phyloP scores from a whole-genome alignment of 2,797 vertebrate species.

The Pelodytes ibericus region DNA sequence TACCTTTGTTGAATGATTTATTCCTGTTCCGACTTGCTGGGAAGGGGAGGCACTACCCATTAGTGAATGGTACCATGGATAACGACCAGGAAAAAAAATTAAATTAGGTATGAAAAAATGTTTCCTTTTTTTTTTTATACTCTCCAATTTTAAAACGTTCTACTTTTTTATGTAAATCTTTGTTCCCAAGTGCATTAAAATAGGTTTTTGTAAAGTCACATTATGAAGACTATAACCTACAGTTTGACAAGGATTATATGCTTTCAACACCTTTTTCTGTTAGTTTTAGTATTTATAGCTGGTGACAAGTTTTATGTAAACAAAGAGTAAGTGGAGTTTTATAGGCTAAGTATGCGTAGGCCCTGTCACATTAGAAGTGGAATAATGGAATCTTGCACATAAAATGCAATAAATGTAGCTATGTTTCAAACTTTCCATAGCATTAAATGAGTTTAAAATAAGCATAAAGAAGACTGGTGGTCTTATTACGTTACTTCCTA shows the following conservation, averaged over 20 bases:
- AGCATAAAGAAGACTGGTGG: conserved; percentile 37
- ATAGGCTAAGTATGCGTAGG: conserved; percentile 34
- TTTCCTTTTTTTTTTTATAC: no score
- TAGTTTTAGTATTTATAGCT: conserved; percentile 51
- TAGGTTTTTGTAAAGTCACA: conserved; percentile 23
- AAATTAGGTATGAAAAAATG: no score
- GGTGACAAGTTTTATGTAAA: conserved; percentile 50
- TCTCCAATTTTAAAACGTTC: no score
- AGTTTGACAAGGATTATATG: conserved; percentile 53
- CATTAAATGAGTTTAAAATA: conserved; percentile 48
- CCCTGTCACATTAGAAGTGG: conserved; percentile 32
- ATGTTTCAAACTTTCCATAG: conserved; percentile 46
- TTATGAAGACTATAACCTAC: conserved; percentile 40
- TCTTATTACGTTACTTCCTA: conserved; percentile 37
- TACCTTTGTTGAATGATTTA: no score
- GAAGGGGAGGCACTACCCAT: no score
- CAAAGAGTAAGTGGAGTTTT: conserved; percentile 33
- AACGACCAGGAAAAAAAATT: no score
- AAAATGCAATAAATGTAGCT: conserved; percentile 39
- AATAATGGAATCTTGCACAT: conserved; percentile 48
- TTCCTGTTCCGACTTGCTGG: no score
- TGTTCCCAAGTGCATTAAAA: conserved; percentile 38
- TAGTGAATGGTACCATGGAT: no score
- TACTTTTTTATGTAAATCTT: conserved; percentile 8
- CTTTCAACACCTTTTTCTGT: conserved; percentile 50